A percentile compares a stretch with the other conserved stretches of the same genome.
phyloP scores from a whole-genome alignment of 2,113 vertebrate genomes.

The Cettia cetti region DNA sequence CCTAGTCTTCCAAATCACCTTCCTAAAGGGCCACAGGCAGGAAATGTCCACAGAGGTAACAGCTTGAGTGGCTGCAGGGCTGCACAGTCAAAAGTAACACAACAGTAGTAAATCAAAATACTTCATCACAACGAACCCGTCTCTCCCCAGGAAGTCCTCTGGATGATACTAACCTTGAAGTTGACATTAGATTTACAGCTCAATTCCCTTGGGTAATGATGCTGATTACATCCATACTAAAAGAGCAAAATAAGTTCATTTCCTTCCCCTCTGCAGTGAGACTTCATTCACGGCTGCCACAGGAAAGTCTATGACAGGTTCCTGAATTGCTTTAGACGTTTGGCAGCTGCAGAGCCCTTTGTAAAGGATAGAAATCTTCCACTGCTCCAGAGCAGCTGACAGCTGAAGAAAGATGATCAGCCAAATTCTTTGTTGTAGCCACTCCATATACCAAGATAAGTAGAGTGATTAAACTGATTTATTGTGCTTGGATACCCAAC shows the following conservation, averaged over 20 bases:
- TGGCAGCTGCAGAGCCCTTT: not conserved
- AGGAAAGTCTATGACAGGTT: not conserved
- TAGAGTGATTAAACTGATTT: constrained; percentile 24
- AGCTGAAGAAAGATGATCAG: constrained; percentile 31
- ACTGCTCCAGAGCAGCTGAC: not conserved
- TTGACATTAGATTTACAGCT: constrained; percentile 54
- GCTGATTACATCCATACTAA: constrained; percentile 39
- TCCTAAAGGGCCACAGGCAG: not conserved
- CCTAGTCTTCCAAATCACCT: not conserved
- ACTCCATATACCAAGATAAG: not conserved
- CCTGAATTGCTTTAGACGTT: not conserved
- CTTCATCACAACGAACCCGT: not conserved
- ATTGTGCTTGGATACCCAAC: not conserved
- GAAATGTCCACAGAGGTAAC: not conserved
- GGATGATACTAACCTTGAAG: constrained; percentile 46
- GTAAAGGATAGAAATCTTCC: constrained; percentile 11
- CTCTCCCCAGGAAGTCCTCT: not conserved
- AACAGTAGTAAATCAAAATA: not conserved
- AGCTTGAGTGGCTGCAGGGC: not conserved
- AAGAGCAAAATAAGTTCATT: constrained; percentile 23
- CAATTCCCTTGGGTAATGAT: constrained; percentile 44
- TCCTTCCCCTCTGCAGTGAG: not conserved
- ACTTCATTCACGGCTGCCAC: not conserved
- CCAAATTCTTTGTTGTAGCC: constrained; percentile 12
- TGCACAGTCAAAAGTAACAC: not conserved